These are phyloP conservation scores for Noturus placidus DNA, from an alignment of 2,113 vertebrate genomes.

Conservation along the genomic window DNA sequence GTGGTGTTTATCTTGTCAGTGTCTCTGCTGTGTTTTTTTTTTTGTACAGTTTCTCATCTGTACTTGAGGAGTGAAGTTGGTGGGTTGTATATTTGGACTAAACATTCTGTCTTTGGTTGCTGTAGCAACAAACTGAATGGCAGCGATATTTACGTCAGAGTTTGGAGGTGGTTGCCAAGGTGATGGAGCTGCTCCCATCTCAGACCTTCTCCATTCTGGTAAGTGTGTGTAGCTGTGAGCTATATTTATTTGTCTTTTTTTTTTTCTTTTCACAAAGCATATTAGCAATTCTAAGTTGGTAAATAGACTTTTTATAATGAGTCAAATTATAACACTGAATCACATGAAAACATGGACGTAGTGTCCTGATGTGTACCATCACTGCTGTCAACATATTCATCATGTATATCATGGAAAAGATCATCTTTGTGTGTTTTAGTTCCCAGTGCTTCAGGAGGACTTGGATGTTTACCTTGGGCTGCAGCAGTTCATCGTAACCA, in stretches of 20 bases:
- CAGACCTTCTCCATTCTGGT: constrained; percentile 94
- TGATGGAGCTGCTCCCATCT: constrained; percentile 97
- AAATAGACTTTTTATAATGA: not conserved
- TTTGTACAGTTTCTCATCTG: not conserved
- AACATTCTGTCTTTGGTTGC: constrained; percentile 52
- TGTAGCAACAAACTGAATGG: constrained; percentile 97
- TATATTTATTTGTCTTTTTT: not conserved
- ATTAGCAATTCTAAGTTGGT: constrained; percentile 16
- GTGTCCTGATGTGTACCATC: not conserved
- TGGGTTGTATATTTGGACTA: not conserved
- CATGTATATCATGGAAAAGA: constrained; percentile 72
- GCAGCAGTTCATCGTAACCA: constrained; percentile 90
- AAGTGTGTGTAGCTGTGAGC: constrained; percentile 57
- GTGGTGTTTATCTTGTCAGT: not conserved
- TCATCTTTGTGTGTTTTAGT: constrained; percentile 70
- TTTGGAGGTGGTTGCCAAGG: constrained; percentile 96
- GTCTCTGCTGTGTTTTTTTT: not conserved
- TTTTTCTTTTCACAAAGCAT: not conserved
- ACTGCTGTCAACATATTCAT: constrained; percentile 78
- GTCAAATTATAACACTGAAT: constrained; percentile 1
- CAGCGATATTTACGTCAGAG: constrained; percentile 97
- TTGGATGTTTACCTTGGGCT: constrained; percentile 94
- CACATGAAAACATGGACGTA: not conserved
- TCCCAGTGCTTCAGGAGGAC: constrained; percentile 94
- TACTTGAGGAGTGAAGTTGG: not conserved